phyloP scores from a whole-genome alignment of 2,113 vertebrate genomes.

The Caranx melampygus region DNA sequence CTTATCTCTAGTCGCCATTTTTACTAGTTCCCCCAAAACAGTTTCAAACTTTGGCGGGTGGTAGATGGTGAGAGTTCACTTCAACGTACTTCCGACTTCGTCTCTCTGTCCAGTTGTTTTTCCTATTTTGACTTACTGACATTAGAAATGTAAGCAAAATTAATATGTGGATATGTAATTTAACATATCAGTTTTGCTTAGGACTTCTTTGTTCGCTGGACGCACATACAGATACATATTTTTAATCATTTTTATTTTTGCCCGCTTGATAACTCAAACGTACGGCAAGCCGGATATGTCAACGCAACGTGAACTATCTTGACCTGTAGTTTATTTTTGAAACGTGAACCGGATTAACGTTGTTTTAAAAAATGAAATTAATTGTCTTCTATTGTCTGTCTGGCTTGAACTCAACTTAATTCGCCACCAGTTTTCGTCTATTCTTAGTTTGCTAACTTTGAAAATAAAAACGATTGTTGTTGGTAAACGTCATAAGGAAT shows the following conservation, averaged over 20 bases:
- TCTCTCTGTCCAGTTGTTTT: background rate
- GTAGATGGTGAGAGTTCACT: background rate
- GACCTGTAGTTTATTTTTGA: slow-evolving; percentile 14
- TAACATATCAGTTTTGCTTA: background rate
- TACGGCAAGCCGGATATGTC: background rate
- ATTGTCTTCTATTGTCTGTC: background rate
- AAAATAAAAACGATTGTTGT: background rate
- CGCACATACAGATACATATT: background rate
- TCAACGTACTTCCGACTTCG: slow-evolving; percentile 40
- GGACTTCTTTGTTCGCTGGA: background rate
- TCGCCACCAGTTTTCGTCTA: accelerated
- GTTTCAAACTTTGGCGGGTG: slow-evolving; percentile 55
- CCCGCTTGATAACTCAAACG: background rate
- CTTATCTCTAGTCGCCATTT: slow-evolving; percentile 57
- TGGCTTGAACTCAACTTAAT: background rate
- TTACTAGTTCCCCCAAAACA: background rate
- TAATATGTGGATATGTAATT: background rate
- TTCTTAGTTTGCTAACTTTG: background rate
- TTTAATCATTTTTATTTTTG: background rate
- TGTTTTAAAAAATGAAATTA: background rate
- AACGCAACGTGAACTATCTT: slow-evolving; percentile 8
- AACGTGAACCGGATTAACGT: slow-evolving; percentile 16
- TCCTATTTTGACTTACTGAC: background rate
- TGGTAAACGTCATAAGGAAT: background rate
- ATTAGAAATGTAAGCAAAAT: background rate